Evolutionary conservation across 2,113 vertebrate genomes (phyloP).

Genomic region (Sinocyclocheilus grahami): DNA sequence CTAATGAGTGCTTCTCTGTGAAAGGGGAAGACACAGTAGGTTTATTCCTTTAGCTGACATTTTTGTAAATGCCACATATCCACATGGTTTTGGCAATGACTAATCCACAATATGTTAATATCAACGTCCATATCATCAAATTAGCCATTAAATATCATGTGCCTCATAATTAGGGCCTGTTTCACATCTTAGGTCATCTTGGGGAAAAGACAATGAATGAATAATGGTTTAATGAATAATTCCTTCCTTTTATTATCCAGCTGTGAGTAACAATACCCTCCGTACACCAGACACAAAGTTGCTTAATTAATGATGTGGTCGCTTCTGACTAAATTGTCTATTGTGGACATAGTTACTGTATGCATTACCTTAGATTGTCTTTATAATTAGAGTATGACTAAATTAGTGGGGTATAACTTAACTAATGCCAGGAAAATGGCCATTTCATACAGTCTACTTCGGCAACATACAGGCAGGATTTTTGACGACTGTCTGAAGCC

Average conservation of each 20-base stretch:
- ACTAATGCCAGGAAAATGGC: not conserved
- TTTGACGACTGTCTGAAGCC: conserved; percentile 55
- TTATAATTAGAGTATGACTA: conserved; percentile 17
- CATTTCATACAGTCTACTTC: not conserved
- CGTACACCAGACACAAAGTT: not conserved
- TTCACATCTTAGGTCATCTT: conserved; percentile 48
- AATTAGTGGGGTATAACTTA: not conserved
- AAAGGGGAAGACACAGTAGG: conserved; percentile 57
- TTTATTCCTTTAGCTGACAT: conserved; percentile 74
- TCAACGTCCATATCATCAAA: conserved; percentile 67
- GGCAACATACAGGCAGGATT: not conserved
- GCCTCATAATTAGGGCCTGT: conserved; percentile 55
- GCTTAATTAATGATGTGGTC: not conserved
- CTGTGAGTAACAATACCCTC: conserved; percentile 1
- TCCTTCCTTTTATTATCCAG: conserved; percentile 35
- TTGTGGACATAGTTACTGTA: not conserved
- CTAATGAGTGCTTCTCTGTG: conserved; percentile 67
- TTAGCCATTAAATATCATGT: conserved; percentile 71
- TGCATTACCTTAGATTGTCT: conserved; percentile 4
- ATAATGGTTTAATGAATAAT: conserved; percentile 38
- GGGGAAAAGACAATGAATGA: conserved; percentile 40
- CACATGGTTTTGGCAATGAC: conserved; percentile 56
- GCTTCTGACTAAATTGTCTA: not conserved
- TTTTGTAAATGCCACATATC: conserved; percentile 78
- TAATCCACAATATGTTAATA: conserved; percentile 67